phyloP scores from a whole-genome alignment of 2,888 invertebrate species.

The Pristionchus mayeri region DNA sequence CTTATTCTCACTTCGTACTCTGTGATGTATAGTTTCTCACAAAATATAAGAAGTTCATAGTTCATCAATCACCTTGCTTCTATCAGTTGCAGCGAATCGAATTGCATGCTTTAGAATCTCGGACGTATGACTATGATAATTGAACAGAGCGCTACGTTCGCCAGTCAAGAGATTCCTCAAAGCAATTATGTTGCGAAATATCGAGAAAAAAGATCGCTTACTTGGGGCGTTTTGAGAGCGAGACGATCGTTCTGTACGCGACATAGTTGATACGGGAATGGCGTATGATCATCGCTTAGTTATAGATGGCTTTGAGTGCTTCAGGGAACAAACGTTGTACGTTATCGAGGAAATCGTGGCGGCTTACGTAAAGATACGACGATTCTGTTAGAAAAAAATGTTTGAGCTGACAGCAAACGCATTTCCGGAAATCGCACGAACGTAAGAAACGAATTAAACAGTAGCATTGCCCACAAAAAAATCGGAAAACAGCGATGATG shows the following conservation, averaged over 20 bases:
- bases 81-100: conserved; percentile 54
- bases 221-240: neutral
- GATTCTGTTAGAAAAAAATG: neutral
- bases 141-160: neutral
- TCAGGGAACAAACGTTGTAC: neutral
- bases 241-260: conserved; percentile 16
- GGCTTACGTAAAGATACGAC: neutral
- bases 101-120: conserved; percentile 42
- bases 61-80: conserved; percentile 53
- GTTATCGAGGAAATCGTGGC: conserved; percentile 38
- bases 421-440: too few species aligned
- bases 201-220: neutral
- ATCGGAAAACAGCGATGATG: conserved; percentile 8
- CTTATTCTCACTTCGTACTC: neutral
- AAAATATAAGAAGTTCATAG: conserved; percentile 4
- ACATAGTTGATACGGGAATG: conserved; percentile 44
- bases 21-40: neutral
- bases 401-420: too few species aligned
- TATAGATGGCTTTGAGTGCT: neutral
- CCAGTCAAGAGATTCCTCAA: neutral
- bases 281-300: conserved; percentile 40
- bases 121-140: neutral
- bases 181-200: neutral
- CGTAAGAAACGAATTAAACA: too few species aligned
- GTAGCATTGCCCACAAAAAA: neutral